These are phyloP conservation scores for Zele albiditarsus DNA, from an alignment of 2,888 invertebrate species.

Conservation along the genomic window DNA sequence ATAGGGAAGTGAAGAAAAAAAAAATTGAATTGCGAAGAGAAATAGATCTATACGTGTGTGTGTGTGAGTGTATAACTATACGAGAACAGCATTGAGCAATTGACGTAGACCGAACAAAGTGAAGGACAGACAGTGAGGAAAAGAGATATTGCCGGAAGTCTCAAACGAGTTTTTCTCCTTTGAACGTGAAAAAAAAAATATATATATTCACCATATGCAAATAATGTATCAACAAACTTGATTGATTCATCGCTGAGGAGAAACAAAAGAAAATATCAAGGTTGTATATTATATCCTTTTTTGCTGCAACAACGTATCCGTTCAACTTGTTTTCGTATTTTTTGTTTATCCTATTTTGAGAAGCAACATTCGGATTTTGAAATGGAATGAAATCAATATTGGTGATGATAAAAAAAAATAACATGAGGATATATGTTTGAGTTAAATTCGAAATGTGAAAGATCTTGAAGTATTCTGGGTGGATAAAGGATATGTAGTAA, in stretches of 20 bases:
- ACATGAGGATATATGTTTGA: not conserved
- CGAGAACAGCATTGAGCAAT: not conserved
- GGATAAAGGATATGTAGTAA: constrained; percentile 9
- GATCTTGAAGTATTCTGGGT: constrained; percentile 10
- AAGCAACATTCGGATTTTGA: not conserved
- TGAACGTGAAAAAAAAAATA: not conserved
- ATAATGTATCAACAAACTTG: not conserved
- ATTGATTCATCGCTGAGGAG: not conserved
- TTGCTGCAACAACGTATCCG: too few species aligned
- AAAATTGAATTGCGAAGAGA: not conserved
- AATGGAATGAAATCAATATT: not conserved
- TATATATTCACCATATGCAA: not conserved
- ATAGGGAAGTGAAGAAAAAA: not conserved
- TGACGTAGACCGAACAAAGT: not conserved
- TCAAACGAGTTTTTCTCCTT: constrained; percentile 2
- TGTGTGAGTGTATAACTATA: not conserved
- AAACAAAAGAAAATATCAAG: too few species aligned
- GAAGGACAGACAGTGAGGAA: not conserved
- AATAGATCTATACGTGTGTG: not conserved
- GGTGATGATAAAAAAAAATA: not conserved
- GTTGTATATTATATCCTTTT: too few species aligned
- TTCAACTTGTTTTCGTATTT: too few species aligned
- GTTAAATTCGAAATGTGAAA: not conserved
- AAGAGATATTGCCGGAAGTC: constrained; percentile 20
- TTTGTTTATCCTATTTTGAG: too few species aligned